Evolutionary conservation across 2,888 invertebrate genomes (phyloP).

Genomic region (Drosophila ustulata): DNA sequence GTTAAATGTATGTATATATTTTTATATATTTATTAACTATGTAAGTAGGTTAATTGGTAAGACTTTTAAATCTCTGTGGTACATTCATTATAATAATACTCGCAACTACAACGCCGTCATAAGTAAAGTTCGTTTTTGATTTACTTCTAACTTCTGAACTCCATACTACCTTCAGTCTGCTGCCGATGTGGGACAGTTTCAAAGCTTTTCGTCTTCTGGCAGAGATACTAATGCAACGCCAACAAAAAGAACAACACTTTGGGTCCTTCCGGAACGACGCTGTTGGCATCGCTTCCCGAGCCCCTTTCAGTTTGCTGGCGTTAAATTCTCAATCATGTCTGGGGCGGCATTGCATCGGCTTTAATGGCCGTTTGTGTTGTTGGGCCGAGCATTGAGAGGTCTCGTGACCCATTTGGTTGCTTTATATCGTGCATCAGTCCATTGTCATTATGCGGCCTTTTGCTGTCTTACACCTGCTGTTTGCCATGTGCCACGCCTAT

Average conservation of each 20-base stretch:
- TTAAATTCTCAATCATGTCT: slow-evolving; percentile 51
- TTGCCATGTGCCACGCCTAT: slow-evolving; percentile 18
- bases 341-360: slow-evolving; percentile 17
- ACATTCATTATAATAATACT: too few species aligned
- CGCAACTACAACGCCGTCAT: neutral
- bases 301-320: slow-evolving; percentile 7
- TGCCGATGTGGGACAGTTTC: slow-evolving; percentile 27
- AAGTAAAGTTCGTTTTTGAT: neutral
- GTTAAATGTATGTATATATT: too few species aligned
- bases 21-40: too few species aligned
- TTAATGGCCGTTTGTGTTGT: slow-evolving; percentile 34
- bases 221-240: slow-evolving; percentile 28
- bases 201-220: slow-evolving; percentile 20
- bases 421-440: slow-evolving; percentile 31
- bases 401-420: slow-evolving; percentile 57
- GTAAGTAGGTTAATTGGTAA: too few species aligned
- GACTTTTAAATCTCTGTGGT: too few species aligned
- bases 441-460: slow-evolving; percentile 65
- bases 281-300: neutral
- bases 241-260: slow-evolving; percentile 25
- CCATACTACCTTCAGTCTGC: slow-evolving; percentile 19
- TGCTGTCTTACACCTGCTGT: slow-evolving; percentile 34
- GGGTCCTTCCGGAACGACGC: slow-evolving; percentile 28
- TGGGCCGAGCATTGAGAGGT: slow-evolving; percentile 7
- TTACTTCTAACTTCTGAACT: slow-evolving; percentile 5